These are phyloP conservation scores for Eudyptes chrysolophus DNA, from an alignment of 2,113 vertebrate species.

Conservation along the genomic window DNA sequence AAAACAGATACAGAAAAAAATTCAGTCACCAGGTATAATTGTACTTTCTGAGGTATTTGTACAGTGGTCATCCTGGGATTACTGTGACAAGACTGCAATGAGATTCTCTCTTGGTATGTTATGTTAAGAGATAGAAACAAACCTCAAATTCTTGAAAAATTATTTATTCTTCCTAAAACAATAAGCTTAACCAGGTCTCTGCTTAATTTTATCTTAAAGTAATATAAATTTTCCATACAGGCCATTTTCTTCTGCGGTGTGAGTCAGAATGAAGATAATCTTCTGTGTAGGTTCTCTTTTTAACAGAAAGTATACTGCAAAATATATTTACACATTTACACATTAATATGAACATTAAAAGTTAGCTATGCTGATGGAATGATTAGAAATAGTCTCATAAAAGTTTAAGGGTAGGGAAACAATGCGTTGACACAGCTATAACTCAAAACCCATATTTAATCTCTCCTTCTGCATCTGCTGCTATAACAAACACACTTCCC, in stretches of 20 bases:
- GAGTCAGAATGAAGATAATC: not conserved
- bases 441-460: not conserved
- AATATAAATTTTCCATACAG: not conserved
- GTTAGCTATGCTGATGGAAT: not conserved
- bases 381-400: conserved; percentile 11
- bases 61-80: not conserved
- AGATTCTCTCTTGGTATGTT: not conserved
- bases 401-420: not conserved
- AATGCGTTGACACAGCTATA: not conserved
- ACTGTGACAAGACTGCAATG: not conserved
- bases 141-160: not conserved
- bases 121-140: not conserved
- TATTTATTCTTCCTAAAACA: not conserved
- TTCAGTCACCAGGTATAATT: not conserved
- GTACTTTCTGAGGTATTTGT: not conserved
- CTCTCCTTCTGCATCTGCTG: not conserved
- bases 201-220: not conserved
- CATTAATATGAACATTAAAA: not conserved
- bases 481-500: not conserved
- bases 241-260: not conserved
- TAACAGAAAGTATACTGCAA: not conserved
- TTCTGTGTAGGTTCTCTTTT: not conserved
- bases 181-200: not conserved
- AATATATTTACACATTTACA: not conserved
- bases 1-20: not conserved